Conservation (phyloP, 2,797 vertebrate species). For the Furcifer pardalis region DNA sequence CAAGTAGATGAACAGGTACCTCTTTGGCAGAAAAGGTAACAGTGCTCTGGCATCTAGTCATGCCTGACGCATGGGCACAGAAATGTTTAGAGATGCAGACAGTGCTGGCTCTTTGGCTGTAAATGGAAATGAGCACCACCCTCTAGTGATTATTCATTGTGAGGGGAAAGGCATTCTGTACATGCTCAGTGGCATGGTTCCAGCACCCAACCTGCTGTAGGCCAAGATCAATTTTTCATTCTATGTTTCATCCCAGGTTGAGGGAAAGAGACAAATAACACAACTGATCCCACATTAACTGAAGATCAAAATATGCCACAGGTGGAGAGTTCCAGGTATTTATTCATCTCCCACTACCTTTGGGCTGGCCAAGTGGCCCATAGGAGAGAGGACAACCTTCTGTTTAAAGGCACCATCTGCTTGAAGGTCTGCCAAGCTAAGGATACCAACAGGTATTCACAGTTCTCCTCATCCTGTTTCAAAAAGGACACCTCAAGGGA, state of each 20-base stretch:
- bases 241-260: background rate
- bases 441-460: too few relatives aligned
- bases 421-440: background rate
- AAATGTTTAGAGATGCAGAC: too few relatives aligned
- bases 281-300: background rate
- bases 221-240: background rate
- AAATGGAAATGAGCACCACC: too few relatives aligned
- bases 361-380: background rate
- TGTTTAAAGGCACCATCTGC: background rate
- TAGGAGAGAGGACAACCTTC: background rate
- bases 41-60: too few relatives aligned
- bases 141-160: background rate
- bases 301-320: background rate
- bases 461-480: too few relatives aligned
- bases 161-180: background rate
- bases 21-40: too few relatives aligned
- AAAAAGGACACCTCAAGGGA: too few relatives aligned
- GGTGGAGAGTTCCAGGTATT: too few relatives aligned
- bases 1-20: too few relatives aligned
- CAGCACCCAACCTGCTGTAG: background rate
- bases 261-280: background rate
- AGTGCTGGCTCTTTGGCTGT: too few relatives aligned
- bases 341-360: background rate
- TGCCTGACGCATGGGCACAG: too few relatives aligned
- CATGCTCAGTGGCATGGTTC: background rate